Percentiles rank a stretch among this genome's conserved stretches.
Conservation (phyloP, 2,797 vertebrate species). For the Danio albolineatus region DNA sequence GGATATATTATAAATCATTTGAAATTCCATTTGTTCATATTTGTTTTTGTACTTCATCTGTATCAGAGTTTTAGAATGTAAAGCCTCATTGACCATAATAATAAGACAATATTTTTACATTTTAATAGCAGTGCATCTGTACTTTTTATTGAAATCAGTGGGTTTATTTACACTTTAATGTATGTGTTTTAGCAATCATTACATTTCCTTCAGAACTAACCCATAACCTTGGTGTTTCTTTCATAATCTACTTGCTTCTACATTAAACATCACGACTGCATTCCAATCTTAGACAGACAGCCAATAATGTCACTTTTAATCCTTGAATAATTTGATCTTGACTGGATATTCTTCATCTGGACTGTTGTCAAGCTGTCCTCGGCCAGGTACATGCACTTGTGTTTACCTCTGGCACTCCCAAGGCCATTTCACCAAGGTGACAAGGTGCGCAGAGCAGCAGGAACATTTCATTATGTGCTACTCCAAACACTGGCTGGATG, state of each 20-base stretch:
- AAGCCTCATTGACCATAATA: too few relatives aligned
- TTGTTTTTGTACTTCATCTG: too few relatives aligned
- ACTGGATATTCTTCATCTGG: slow-evolving; percentile 11
- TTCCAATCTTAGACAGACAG: neutral
- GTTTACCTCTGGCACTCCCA: neutral
- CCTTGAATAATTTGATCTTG: neutral
- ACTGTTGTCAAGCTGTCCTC: neutral
- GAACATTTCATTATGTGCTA: neutral
- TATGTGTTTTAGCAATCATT: neutral
- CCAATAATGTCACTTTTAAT: neutral
- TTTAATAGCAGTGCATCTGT: neutral
- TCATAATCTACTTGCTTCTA: neutral
- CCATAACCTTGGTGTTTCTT: neutral
- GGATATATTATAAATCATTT: too few relatives aligned
- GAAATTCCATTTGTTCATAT: too few relatives aligned
- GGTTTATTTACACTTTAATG: too few relatives aligned
- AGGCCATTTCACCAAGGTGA: neutral
- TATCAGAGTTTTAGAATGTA: too few relatives aligned
- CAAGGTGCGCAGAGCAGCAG: neutral
- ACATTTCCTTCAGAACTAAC: neutral
- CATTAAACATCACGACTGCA: neutral
- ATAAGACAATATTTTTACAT: too few relatives aligned
- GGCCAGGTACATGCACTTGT: neutral
- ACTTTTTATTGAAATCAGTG: neutral
- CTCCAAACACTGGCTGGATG: neutral